Evolutionary conservation across 2,888 invertebrate genomes (phyloP).

Genomic region (Hydraecia micacea): DNA sequence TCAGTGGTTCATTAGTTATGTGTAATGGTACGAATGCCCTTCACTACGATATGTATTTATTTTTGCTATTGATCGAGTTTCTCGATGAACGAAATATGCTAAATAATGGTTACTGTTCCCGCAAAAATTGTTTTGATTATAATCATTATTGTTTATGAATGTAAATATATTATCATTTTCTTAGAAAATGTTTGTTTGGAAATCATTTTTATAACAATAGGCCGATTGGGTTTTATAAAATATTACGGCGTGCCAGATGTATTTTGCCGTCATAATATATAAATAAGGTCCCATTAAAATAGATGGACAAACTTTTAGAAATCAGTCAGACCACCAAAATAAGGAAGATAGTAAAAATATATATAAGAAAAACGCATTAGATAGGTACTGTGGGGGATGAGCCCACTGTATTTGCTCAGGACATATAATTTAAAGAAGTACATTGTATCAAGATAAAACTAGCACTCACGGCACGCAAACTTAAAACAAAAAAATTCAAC

Average conservation of each 20-base stretch:
- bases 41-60: slow-evolving; percentile 43
- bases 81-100: slow-evolving; percentile 44
- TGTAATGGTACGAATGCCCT: slow-evolving; percentile 50
- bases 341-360: too few relatives aligned
- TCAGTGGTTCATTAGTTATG: slow-evolving; percentile 54
- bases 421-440: too few relatives aligned
- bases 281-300: too few relatives aligned
- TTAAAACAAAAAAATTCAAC: too few relatives aligned
- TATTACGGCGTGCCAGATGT: slow-evolving; percentile 6
- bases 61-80: slow-evolving; percentile 41
- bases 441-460: too few relatives aligned
- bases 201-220: slow-evolving; percentile 1
- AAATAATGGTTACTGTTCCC: slow-evolving; percentile 27
- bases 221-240: slow-evolving; percentile 9
- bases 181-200: slow-evolving; percentile 10
- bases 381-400: too few relatives aligned
- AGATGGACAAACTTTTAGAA: too few relatives aligned
- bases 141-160: slow-evolving; percentile 20
- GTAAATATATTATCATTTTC: slow-evolving; percentile 13
- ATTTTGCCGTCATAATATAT: background rate
- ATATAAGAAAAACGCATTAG: too few relatives aligned
- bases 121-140: slow-evolving; percentile 28
- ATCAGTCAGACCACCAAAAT: too few relatives aligned
- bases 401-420: too few relatives aligned
- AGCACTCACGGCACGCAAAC: too few relatives aligned